Base-by-base conservation (phyloP, 2,113 vertebrate species). In the Dryoscopus gambensis region DNA sequence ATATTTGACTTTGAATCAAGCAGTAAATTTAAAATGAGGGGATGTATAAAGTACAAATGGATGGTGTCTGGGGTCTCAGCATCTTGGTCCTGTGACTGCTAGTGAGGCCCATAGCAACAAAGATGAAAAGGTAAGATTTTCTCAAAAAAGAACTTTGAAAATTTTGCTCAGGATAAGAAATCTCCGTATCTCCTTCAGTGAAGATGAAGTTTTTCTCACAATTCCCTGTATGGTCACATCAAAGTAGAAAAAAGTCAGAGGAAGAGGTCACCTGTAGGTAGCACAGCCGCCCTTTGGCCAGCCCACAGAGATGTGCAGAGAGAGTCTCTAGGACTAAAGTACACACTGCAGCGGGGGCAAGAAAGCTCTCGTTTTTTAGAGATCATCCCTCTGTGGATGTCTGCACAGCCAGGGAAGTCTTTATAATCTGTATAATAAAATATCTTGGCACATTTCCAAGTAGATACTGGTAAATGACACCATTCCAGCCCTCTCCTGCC, bases 331-430 rank as follows among this genome's bases (percentile, higher is more conserved):
- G 28, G 37, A 69, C 23, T 65, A 37, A 76, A 90, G 12, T 6
- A 22, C 13, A 31, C 20, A 17, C 7, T 13, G 4, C 53, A 69
- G 17, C 0, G 0, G 13, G 21, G 42, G 19, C 24, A 59, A 42
- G 46, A 69, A 10, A 74, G 7, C 20, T 59, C 52, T 65, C 11
- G 22, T 0, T 10, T 85, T 74, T 70, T 42, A 60, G 21, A 8
- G n/a, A 35, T 49, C 30, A 60, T 18, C 15, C 52, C 27, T 71
- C 52, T 87, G 35, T 59, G 28, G 16, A 28, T 65, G 39, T 20
- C 70, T 68, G 27, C 33, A 79, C 3, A 80, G 37, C 5, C 2
- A 1, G 25, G 42, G n/a, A 86, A 24, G 37, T 76, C 40, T 88
- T 69, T 56, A 64, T 60, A 2, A 12, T 3, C 10, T 81, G 11